Conservation (phyloP, 2,888 invertebrate species). For the Podotricha telesiphe region DNA sequence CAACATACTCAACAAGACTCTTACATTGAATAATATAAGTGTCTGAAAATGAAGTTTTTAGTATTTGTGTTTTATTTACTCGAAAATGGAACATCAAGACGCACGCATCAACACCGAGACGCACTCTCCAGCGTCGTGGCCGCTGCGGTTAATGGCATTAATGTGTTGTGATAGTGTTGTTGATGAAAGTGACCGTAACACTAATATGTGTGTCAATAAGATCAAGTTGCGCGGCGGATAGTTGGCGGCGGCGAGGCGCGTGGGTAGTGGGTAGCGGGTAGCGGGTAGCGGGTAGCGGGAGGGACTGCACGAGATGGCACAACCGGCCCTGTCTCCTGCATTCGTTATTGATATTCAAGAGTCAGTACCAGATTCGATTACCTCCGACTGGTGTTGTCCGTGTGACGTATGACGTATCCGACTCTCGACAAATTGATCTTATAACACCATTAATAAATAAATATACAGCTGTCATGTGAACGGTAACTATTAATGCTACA, state of each 20-base stretch:
- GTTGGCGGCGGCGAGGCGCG: no score
- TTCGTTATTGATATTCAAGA: conserved; percentile 16
- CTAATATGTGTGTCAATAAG: conserved; percentile 34
- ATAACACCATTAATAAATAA: conserved; percentile 15
- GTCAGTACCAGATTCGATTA: conserved; percentile 28
- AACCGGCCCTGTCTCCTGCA: conserved; percentile 17
- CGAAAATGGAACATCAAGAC: no score
- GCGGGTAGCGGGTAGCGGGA: background rate
- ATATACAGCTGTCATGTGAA: background rate
- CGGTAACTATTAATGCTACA: background rate
- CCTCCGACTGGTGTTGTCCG: conserved; percentile 21
- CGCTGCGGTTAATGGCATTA: no score
- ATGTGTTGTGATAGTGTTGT: conserved; percentile 15
- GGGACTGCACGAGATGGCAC: background rate
- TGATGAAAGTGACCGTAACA: conserved; percentile 38
- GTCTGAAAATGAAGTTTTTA: no score
- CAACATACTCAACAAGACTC: no score
- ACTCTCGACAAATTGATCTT: conserved; percentile 16
- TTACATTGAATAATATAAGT: no score
- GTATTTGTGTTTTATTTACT: no score
- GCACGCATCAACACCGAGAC: no score
- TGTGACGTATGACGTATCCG: conserved; percentile 11
- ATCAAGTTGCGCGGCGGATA: conserved; percentile 25
- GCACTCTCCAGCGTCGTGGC: no score
- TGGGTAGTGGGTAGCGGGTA: background rate